These are phyloP conservation scores for Chiridota heheva DNA, from an alignment of 35 echinoderm and acorn worm genomes.

Conservation along the genomic window DNA sequence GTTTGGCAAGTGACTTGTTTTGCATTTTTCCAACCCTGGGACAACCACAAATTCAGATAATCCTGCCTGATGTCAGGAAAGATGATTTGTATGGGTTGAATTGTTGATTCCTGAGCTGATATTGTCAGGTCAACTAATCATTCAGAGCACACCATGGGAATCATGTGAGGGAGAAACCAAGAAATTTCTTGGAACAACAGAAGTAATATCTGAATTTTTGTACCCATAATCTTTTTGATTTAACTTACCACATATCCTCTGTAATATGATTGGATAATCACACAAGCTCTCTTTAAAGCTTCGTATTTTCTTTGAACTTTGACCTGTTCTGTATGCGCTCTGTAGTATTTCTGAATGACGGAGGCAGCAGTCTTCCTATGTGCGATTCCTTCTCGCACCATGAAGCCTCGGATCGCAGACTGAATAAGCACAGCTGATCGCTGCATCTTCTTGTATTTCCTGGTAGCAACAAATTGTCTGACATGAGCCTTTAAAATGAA, in stretches of 20 bases:
- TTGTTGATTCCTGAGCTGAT: no score
- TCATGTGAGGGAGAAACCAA: no score
- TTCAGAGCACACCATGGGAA: no score
- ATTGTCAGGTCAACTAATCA: no score
- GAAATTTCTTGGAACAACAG: no score
- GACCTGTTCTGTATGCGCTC: neutral
- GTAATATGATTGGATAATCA: constrained; percentile 48
- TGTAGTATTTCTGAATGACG: constrained; percentile 56
- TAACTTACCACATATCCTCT: constrained; percentile 61
- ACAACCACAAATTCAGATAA: no score
- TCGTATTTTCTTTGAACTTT: constrained; percentile 3
- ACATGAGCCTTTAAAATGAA: no score
- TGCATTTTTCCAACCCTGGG: no score
- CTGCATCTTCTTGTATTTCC: neutral
- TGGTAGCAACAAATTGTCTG: neutral
- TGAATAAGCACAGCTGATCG: constrained; percentile 37
- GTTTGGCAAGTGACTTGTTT: no score
- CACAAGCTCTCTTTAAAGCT: constrained; percentile 27
- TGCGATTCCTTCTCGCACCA: neutral
- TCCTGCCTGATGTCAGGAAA: no score
- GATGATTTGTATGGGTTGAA: no score
- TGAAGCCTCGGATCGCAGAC: constrained; percentile 23
- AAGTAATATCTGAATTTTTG: no score
- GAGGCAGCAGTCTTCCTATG: constrained; percentile 2
- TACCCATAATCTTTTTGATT: neutral